Conservation (phyloP, 1,140 invertebrate species). For the Plectrocnemia conspersa region DNA sequence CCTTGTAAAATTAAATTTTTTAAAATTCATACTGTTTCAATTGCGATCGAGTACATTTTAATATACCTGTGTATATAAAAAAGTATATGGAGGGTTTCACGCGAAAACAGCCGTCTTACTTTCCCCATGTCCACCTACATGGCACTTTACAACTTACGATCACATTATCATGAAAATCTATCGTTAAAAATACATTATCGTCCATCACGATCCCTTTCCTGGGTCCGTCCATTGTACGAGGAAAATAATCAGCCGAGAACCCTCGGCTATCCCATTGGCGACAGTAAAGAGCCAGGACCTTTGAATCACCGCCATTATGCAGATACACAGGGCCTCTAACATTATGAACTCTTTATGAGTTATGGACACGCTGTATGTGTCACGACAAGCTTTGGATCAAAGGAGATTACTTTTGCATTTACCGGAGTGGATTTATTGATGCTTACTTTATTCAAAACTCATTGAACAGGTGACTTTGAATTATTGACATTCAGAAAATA, state of each 20-base stretch:
- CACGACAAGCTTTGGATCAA: slow-evolving; percentile 19
- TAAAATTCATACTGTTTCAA: too few species aligned
- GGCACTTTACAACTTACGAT: slow-evolving; percentile 1
- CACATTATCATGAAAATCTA: slow-evolving; percentile 23
- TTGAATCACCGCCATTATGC: slow-evolving; percentile 6
- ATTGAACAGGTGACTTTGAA: too few species aligned
- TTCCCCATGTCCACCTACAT: not conserved
- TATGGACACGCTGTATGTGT: slow-evolving; percentile 18
- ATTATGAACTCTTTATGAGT: slow-evolving; percentile 19
- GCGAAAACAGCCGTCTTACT: too few species aligned
- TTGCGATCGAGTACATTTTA: too few species aligned
- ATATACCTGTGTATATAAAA: too few species aligned
- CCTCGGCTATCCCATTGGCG: not conserved
- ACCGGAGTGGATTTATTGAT: too few species aligned
- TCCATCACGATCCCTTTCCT: slow-evolving; percentile 11
- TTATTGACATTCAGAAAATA: too few species aligned
- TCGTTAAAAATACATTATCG: slow-evolving; percentile 27
- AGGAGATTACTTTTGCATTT: slow-evolving; percentile 24
- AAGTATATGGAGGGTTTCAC: too few species aligned
- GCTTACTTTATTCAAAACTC: too few species aligned
- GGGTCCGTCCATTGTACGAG: slow-evolving; percentile 7
- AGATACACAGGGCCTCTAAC: slow-evolving; percentile 9
- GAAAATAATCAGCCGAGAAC: not conserved
- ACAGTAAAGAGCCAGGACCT: slow-evolving; percentile 1
- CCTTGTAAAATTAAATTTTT: too few species aligned